Base-by-base conservation (phyloP, 2,888 invertebrate species). In the Coenonympha glycerion region DNA sequence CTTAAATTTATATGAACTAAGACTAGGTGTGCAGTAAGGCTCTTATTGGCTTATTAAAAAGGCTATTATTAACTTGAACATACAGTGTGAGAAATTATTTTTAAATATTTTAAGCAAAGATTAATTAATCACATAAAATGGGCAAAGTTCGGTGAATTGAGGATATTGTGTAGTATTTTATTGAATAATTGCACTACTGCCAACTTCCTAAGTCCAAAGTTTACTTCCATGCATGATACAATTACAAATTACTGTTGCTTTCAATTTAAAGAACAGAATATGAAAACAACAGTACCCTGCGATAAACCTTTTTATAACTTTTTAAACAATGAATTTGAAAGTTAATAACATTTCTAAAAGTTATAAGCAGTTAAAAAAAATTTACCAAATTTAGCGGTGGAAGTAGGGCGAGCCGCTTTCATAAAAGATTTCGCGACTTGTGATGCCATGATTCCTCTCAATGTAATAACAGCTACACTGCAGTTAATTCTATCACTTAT, bases 311-410 rank as follows among this genome's bases (percentile, higher is more conserved):
- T 24, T 6, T 2, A 4, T 3, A 24, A 9, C 6, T 8, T 24
- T 24, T 24, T n/a, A n/a, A n/a, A n/a, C n/a, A n/a, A n/a, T n/a
- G n/a, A 24, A 24, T 8, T 4, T 24, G n/a, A n/a, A n/a, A n/a
- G n/a, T n/a, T n/a, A n/a, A n/a, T n/a, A n/a, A n/a, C n/a, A n/a
- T n/a, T n/a, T n/a, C n/a, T n/a, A n/a, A n/a, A n/a, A n/a, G n/a
- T n/a, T n/a, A n/a, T n/a, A n/a, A n/a, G 18, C 19, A 31, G 18
- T 40, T 39, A 34, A 16, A 42, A 22, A 31, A 49, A 4, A 44
- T 36, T 69, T 74, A 87, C 86, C 86, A 65, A 83, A 87, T 70
- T 85, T 87, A 52, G 71, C 70, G 39, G 80, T 76, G 21, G 83
- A 76, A 61, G 72, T 72, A 59, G 74, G 66, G 64, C 75, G 73